Percentiles rank a stretch among this genome's conserved stretches.
Evolutionary conservation across 2,113 vertebrate species (phyloP).

Genomic region (Urocitellus parryii): DNA sequence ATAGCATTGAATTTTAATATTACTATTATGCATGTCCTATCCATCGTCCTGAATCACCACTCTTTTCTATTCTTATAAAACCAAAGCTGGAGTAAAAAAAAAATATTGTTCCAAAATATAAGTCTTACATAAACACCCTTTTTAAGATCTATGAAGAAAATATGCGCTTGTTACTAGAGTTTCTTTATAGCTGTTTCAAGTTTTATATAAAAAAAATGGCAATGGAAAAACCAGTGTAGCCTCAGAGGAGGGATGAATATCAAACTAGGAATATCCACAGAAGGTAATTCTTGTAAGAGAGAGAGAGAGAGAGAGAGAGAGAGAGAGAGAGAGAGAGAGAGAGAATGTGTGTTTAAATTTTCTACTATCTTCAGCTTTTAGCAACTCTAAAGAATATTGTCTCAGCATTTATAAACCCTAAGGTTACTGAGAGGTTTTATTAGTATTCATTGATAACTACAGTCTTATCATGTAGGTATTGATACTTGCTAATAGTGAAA

Average conservation of each 20-base stretch:
- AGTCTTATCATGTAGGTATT: not conserved
- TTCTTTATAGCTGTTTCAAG: not conserved
- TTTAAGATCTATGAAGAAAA: not conserved
- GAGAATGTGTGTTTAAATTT: not conserved
- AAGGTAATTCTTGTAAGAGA: not conserved
- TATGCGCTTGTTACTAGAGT: not conserved
- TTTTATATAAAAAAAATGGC: not conserved
- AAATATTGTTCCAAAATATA: not conserved
- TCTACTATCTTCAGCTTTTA: not conserved
- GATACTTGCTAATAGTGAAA: conserved; percentile 13
- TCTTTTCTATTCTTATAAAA: not conserved
- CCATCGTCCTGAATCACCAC: not conserved
- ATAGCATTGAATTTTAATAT: not conserved
- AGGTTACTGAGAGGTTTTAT: not conserved
- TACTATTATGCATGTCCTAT: not conserved
- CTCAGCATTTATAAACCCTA: not conserved
- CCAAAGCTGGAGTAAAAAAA: not conserved
- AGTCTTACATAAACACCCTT: not conserved
- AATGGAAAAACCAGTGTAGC: not conserved
- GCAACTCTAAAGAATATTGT: not conserved
- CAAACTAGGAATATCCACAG: not conserved
- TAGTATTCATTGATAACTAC: not conserved
- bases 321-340: too few species aligned
- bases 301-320: too few species aligned
- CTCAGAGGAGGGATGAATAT: not conserved